Evolutionary conservation across 2,888 invertebrate genomes (phyloP).

Genomic region (Drosophila dives): DNA sequence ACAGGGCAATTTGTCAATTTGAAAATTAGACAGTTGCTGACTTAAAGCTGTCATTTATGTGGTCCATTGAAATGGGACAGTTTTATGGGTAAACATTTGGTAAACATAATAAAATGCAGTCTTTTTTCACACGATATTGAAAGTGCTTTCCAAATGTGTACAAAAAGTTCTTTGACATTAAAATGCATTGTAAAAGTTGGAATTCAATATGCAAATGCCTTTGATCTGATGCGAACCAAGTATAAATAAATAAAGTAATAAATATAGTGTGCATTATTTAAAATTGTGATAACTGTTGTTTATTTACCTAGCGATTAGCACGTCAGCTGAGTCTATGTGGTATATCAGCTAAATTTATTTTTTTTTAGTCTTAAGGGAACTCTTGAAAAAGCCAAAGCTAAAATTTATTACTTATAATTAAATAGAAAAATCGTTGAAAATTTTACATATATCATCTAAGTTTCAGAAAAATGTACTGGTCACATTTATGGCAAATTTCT

Average conservation of each 20-base stretch:
- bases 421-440: neutral
- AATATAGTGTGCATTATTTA: neutral
- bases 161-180: constrained; percentile 11
- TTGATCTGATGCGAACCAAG: constrained; percentile 23
- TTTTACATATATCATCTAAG: neutral
- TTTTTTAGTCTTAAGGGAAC: neutral
- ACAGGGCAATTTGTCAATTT: constrained; percentile 52
- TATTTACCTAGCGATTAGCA: constrained; percentile 13
- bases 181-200: constrained; percentile 8
- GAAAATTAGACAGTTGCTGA: constrained; percentile 51
- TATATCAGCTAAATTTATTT: neutral
- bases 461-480: neutral
- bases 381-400: neutral
- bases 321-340: neutral
- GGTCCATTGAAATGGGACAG: constrained; percentile 48
- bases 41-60: constrained; percentile 59
- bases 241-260: neutral
- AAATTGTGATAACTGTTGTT: neutral
- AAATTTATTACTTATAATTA: neutral
- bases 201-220: constrained; percentile 14
- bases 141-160: constrained; percentile 11
- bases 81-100: constrained; percentile 36
- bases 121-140: constrained; percentile 34
- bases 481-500: neutral
- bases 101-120: constrained; percentile 20